Evolutionary conservation across 2,113 vertebrate genomes (phyloP), one percentile per base, ranked within the genome.

Genomic region (Sakesphorus luctuosus): DNA sequence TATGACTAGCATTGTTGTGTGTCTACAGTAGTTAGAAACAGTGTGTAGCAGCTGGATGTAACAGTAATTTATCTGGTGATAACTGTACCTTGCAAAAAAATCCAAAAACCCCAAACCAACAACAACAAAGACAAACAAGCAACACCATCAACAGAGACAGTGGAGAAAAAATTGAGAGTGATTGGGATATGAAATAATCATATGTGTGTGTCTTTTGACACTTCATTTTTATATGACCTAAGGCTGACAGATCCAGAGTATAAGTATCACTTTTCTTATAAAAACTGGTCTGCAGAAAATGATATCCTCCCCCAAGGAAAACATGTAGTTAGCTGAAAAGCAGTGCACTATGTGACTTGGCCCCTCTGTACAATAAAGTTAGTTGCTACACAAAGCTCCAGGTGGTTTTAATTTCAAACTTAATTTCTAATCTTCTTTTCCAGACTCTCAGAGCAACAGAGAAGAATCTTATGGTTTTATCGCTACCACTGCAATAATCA

Each of bases 401-500:
- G 84, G 93, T 97, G 94, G 72, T 96, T 96, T 96, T 97, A 90
- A 96, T 97, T 97, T 93, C 82, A 92, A 96, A 84, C 81, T 68
- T 24, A 85, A 50, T 96, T 97, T 95, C 69, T 95, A 56, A 96
- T 97, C 77, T 97, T 89, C 15, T 94, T 50, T 97, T 96, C 29
- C 94, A 99, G 99, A 67, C 98, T 99, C 47, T 97, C 98, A 15
- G 94, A 98, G 49, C 98, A 98, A 28, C 98, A 99, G 91, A 99
- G 93, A 91, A 96, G 97, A 81, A 98, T 98, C 74, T 97, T 99
- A 55, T 99, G 98, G 99, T 98, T 97, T 93, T 99, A 98, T 91
- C 98, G 98, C 20, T 91, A 96, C 92, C 96, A 69, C 53, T 97
- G 98, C 53, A 98, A 96, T 86, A 94, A 96, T 67, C 93, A 94